These are phyloP conservation scores for Volucella bombylans DNA, from an alignment of 2,888 invertebrate species.

Conservation along the genomic window DNA sequence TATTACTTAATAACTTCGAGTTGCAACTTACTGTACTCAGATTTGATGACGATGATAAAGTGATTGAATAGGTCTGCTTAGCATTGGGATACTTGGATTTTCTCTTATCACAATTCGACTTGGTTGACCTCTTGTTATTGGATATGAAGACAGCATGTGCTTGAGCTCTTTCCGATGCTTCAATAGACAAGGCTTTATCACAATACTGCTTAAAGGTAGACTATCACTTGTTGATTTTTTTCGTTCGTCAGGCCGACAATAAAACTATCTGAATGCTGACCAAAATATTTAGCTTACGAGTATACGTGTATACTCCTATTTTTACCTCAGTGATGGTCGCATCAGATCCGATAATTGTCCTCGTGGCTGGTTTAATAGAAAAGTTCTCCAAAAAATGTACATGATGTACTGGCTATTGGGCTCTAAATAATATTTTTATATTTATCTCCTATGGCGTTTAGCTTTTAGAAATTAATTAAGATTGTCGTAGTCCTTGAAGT, in stretches of 20 bases:
- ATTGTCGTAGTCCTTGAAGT: conserved; percentile 5
- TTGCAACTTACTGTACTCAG: background rate
- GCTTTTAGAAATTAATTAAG: conserved; percentile 1
- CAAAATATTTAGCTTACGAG: conserved; percentile 1
- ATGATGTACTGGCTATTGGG: too few relatives aligned
- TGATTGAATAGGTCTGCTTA: background rate
- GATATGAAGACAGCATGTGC: too few relatives aligned
- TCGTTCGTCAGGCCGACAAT: conserved; percentile 15
- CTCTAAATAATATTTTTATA: background rate
- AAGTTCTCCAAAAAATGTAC: background rate
- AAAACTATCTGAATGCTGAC: conserved; percentile 3
- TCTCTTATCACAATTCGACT: background rate
- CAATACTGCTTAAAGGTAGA: background rate
- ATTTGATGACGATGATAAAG: background rate
- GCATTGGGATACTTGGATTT: background rate
- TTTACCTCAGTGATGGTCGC: background rate
- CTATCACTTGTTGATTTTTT: background rate
- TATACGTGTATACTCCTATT: too few relatives aligned
- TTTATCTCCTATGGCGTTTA: background rate
- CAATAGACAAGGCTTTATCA: conserved; percentile 2
- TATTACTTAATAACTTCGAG: background rate
- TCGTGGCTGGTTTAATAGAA: too few relatives aligned
- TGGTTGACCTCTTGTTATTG: background rate
- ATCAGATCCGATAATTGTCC: background rate
- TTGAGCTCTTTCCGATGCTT: background rate